Conservation (phyloP, 30 jellyfish, hydroid and myxozoan genomes). For the Sanderia malayensis region DNA sequence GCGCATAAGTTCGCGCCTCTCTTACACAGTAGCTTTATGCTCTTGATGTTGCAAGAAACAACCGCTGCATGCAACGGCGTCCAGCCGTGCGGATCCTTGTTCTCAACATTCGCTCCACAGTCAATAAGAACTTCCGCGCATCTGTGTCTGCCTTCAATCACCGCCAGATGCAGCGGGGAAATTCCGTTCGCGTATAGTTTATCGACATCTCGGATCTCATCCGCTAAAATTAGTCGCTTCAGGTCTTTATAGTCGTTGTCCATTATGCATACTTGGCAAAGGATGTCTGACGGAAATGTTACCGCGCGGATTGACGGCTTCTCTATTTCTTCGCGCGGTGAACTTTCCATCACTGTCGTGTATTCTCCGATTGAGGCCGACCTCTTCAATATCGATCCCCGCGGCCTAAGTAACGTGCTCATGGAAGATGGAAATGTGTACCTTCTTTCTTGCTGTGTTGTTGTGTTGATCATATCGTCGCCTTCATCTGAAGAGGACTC, state of each 20-base stretch:
- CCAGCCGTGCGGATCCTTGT: constrained; percentile 78
- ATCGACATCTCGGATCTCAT: constrained; percentile 48
- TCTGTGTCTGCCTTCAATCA: constrained; percentile 42
- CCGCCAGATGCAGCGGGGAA: constrained; percentile 62
- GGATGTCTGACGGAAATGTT: constrained; percentile 62
- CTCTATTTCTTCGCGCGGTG: constrained; percentile 18
- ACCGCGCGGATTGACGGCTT: constrained; percentile 40
- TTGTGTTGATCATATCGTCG: neutral
- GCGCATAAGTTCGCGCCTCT: constrained; percentile 64
- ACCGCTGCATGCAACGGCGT: constrained; percentile 82
- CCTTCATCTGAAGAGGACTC: constrained; percentile 24
- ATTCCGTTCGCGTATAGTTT: constrained; percentile 68
- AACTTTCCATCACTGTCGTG: neutral
- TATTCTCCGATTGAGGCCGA: constrained; percentile 21
- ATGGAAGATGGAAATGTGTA: constrained; percentile 46
- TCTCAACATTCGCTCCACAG: constrained; percentile 63
- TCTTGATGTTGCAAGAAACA: constrained; percentile 46
- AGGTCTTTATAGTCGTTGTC: constrained; percentile 63
- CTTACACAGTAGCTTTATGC: constrained; percentile 40
- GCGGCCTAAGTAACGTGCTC: constrained; percentile 28
- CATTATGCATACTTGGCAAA: constrained; percentile 46
- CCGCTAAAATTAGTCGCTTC: constrained; percentile 20
- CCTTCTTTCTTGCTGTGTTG: constrained; percentile 19
- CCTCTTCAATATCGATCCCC: constrained; percentile 53
- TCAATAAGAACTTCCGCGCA: constrained; percentile 61